Evolutionary conservation across 2,888 invertebrate species (phyloP), one percentile per base, ranked within the genome.

Genomic region (Branchipolynoe longqiensis): DNA sequence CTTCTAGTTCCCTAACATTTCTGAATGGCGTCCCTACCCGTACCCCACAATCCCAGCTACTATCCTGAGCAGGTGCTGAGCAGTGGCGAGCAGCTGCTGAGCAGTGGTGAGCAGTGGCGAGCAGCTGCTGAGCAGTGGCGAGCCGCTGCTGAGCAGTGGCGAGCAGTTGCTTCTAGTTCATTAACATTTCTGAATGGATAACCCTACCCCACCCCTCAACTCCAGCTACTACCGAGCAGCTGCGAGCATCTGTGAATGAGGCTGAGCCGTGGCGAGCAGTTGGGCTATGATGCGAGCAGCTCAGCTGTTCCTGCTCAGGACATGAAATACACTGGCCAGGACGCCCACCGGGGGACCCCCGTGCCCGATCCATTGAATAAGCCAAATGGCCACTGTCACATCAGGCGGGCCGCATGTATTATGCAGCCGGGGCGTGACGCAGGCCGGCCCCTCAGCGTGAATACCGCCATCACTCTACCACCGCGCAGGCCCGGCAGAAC

Each of bases 331-430:
- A 18, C 38, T 36, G 36, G 36, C 36, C 18, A 33, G 69, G 69
- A 3, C 36, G 36, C 69, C 69, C 69, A 31, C 0, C 36, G 69
- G 69, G 38, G 36, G n/a, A n/a, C 38, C 36, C 4, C 69, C 69
- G 8, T 69, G 22, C 69, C 18, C 69, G 36, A 69, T 69, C 69
- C 69, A 69, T 69, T 69, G 69, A 69, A 69, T 69, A 38, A 69
- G 38, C n/a, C 69, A 69, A 69, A 69, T 69, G 69, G 69, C 36
- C 38, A 14, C 69, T 25, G 69, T 69, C 69, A 69, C 69, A 69
- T 69, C 36, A n/a, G 12, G 69, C 36, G 36, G 6, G 25, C 14
- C 33, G 12, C 69, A 69, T 69, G 69, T 69, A 69, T 69, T 36
- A 69, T 69, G 69, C 69, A 69, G 69, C 1, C 69, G 69, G 69